These are phyloP conservation scores for Pelmatolapia mariae DNA, from an alignment of 2,113 vertebrate genomes.

Conservation along the genomic window DNA sequence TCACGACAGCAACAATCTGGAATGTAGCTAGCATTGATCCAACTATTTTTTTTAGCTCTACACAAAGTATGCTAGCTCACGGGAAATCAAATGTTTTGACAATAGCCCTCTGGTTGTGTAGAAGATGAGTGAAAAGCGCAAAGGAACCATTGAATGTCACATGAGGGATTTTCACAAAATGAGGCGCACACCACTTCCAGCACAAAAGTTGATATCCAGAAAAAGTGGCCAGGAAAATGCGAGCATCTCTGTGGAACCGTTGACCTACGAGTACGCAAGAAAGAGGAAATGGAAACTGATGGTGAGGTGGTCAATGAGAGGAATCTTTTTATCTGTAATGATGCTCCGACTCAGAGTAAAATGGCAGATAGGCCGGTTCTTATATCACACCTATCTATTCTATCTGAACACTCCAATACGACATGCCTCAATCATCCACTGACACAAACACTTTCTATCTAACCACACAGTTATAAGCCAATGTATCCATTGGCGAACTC, in stretches of 20 bases:
- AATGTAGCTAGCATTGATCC: neutral
- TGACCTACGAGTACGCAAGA: neutral
- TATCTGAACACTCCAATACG: accelerated
- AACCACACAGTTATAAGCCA: neutral
- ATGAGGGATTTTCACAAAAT: neutral
- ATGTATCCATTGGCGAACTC: neutral
- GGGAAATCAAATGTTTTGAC: neutral
- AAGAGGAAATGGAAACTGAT: accelerated
- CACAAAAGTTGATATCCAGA: neutral
- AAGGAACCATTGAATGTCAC: neutral
- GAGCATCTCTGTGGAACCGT: neutral
- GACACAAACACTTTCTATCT: neutral
- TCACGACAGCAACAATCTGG: neutral
- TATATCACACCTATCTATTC: neutral
- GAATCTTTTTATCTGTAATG: neutral
- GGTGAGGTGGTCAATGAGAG: neutral
- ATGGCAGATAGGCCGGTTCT: accelerated
- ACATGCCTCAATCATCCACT: neutral
- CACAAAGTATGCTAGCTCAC: neutral
- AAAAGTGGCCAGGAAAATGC: accelerated
- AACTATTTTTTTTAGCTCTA: neutral
- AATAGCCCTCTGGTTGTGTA: neutral
- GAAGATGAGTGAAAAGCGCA: neutral
- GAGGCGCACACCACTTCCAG: accelerated
- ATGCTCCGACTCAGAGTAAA: neutral